These are phyloP conservation scores for Crocodylus rhombifer DNA, from an alignment of 2,797 vertebrate genomes.

Conservation along the genomic window DNA sequence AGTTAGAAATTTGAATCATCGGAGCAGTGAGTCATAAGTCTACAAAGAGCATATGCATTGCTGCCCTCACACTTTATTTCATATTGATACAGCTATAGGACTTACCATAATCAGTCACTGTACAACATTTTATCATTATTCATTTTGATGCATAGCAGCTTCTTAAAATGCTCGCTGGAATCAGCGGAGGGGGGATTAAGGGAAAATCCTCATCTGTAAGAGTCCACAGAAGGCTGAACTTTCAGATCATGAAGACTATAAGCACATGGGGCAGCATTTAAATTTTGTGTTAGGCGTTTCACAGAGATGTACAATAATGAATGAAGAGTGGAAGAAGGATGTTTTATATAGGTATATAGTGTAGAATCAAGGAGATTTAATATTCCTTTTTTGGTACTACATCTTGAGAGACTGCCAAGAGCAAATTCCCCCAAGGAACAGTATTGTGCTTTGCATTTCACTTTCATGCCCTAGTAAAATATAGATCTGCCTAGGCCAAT, in stretches of 20 bases:
- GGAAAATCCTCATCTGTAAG: conserved; percentile 47
- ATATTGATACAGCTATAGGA: background rate
- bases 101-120: background rate
- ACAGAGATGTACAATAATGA: conserved; percentile 43
- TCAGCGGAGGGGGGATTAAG: conserved; percentile 53
- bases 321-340: conserved; percentile 40
- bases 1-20: background rate
- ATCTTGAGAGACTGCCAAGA: conserved; percentile 24
- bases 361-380: conserved; percentile 64
- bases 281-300: conserved; percentile 55
- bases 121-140: background rate
- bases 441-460: conserved; percentile 30
- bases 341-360: conserved; percentile 13
- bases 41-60: background rate
- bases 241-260: conserved; percentile 17
- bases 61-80: background rate
- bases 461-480: conserved; percentile 38
- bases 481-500: conserved; percentile 45
- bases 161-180: conserved; percentile 50
- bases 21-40: background rate
- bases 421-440: conserved; percentile 42
- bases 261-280: conserved; percentile 52
- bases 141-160: conserved; percentile 21
- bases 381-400: background rate
- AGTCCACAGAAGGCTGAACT: conserved; percentile 44